Percentiles rank a stretch among this genome's conserved stretches.
Conservation (phyloP, 2,113 vertebrate genomes). For the Motacilla tschutschensis region DNA sequence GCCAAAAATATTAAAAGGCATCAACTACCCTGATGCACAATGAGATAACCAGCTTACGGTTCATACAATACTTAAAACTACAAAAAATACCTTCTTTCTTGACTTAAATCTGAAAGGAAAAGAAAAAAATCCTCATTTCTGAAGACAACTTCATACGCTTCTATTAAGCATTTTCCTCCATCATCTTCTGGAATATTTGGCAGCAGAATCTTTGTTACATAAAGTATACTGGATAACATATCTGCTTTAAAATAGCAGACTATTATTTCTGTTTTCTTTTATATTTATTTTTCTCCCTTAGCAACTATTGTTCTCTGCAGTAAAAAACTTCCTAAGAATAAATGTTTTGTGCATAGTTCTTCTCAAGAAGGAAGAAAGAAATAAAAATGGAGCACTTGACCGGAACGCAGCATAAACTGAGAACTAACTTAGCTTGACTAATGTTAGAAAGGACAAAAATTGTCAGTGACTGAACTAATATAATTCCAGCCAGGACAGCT, state of each 20-base stretch:
- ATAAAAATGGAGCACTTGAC: neutral
- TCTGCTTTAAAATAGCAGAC: neutral
- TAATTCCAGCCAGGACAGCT: neutral
- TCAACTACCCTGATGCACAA: neutral
- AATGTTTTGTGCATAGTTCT: neutral
- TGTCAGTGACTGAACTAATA: neutral
- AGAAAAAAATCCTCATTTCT: neutral
- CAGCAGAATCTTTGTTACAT: neutral
- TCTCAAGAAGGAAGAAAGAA: constrained; percentile 3
- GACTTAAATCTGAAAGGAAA: neutral
- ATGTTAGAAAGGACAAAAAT: neutral
- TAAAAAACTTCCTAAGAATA: neutral
- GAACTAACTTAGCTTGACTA: neutral
- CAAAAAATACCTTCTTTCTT: neutral
- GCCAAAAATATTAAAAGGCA: neutral
- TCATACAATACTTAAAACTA: neutral
- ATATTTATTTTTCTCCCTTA: neutral
- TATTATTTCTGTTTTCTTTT: neutral
- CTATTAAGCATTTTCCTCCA: neutral
- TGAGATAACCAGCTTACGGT: neutral
- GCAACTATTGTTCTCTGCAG: neutral
- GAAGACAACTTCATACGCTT: neutral
- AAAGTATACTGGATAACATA: neutral
- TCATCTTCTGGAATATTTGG: neutral
- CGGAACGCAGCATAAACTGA: neutral